Evolutionary conservation across 2,113 vertebrate species (phyloP).

Genomic region (Hippocampus abdominalis): DNA sequence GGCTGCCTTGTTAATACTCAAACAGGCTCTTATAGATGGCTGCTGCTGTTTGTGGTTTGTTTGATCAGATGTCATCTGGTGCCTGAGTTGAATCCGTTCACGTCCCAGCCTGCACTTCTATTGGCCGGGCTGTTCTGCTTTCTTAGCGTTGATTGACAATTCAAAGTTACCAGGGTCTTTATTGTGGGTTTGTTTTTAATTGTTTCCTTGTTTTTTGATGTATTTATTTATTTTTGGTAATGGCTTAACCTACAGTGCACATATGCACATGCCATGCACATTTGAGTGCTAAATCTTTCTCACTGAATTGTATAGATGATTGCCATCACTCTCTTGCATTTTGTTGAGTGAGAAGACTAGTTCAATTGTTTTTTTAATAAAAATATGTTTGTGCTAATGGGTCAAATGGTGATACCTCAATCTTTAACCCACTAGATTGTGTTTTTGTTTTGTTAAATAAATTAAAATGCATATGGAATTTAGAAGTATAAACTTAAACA

Average conservation of each 20-base stretch:
- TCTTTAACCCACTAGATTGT: neutral
- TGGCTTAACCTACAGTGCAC: neutral
- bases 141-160: constrained; percentile 42
- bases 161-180: constrained; percentile 29
- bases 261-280: neutral
- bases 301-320: neutral
- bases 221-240: neutral
- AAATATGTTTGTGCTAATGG: neutral
- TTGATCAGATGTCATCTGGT: constrained; percentile 50
- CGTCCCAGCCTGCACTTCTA: constrained; percentile 33
- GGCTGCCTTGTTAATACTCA: constrained; percentile 23
- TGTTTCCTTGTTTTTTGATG: neutral
- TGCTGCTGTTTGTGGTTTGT: constrained; percentile 40
- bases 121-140: constrained; percentile 39
- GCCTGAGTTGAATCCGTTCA: constrained; percentile 25
- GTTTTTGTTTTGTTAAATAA: neutral
- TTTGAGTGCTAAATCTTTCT: neutral
- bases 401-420: neutral
- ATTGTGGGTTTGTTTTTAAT: constrained; percentile 13
- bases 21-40: constrained; percentile 29
- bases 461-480: neutral
- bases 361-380: neutral
- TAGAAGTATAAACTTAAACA: neutral
- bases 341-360: neutral
- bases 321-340: neutral